These are phyloP conservation scores for Prinia subflava DNA, from an alignment of 2,113 vertebrate genomes.

Conservation along the genomic window DNA sequence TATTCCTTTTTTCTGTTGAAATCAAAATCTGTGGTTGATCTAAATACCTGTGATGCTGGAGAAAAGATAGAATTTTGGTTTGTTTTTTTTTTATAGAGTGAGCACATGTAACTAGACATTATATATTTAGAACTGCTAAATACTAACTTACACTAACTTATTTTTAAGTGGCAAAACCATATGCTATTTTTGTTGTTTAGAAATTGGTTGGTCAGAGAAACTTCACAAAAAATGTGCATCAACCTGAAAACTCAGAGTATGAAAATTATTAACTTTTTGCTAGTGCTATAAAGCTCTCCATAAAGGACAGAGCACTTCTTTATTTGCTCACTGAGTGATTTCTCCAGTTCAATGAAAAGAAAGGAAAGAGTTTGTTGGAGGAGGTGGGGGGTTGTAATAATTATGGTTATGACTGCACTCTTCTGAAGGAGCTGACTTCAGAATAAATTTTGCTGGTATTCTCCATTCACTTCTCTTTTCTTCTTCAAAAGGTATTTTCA, in stretches of 20 bases:
- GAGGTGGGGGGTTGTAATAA: not conserved
- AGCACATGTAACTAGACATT: not conserved
- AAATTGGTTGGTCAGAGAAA: not conserved
- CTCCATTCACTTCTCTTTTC: not conserved
- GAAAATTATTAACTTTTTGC: constrained; percentile 12
- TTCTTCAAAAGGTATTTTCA: not conserved
- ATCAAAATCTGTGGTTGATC: not conserved
- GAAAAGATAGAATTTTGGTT: not conserved
- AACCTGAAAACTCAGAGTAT: not conserved
- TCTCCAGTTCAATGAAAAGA: not conserved
- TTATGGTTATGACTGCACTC: not conserved
- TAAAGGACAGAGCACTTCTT: not conserved
- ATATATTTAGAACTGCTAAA: not conserved
- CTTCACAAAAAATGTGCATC: not conserved
- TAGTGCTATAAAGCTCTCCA: not conserved
- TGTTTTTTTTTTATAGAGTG: not conserved
- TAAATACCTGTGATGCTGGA: not conserved
- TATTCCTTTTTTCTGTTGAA: not conserved
- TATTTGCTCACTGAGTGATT: not conserved
- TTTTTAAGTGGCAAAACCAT: not conserved
- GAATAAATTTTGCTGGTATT: not conserved
- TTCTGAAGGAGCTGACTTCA: not conserved
- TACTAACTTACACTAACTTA: not conserved
- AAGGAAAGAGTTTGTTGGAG: not conserved
- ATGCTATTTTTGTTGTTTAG: not conserved